A percentile compares a stretch with the other conserved stretches of the same genome.
phyloP scores from a whole-genome alignment of 2,888 invertebrate genomes.

The Drosophila prolongata region DNA sequence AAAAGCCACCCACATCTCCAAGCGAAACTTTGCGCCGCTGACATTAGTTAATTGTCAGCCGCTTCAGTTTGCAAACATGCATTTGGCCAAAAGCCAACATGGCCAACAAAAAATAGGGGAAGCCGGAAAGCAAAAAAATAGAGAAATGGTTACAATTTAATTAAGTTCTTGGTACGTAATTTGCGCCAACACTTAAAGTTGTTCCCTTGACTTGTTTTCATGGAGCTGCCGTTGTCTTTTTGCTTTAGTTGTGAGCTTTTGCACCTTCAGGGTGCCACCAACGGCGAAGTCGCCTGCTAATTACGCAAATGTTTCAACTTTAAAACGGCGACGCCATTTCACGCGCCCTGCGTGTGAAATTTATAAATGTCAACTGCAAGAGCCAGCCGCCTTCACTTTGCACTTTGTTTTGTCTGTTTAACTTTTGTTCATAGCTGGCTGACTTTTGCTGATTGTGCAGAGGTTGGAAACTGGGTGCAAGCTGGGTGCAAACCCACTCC shows the following conservation, averaged over 20 bases:
- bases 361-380: constrained; percentile 50
- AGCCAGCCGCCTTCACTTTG: constrained; percentile 40
- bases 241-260: constrained; percentile 15
- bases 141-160: constrained; percentile 72
- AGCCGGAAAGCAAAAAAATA: constrained; percentile 21
- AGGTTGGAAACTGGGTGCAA: constrained; percentile 32
- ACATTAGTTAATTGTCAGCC: constrained; percentile 76
- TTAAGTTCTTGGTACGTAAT: constrained; percentile 67
- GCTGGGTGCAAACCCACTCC: background rate
- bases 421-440: constrained; percentile 76
- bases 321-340: constrained; percentile 63
- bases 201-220: constrained; percentile 31
- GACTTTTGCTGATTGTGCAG: constrained; percentile 73
- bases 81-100: constrained; percentile 73
- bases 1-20: constrained; percentile 54
- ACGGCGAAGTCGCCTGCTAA: constrained; percentile 54
- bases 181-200: constrained; percentile 61
- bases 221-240: background rate
- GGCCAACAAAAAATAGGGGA: constrained; percentile 46
- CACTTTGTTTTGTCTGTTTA: constrained; percentile 75
- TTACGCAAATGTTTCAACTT: constrained; percentile 74
- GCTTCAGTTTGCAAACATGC: constrained; percentile 63
- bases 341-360: constrained; percentile 56
- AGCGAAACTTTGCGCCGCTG: constrained; percentile 48
- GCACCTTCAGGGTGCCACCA: constrained; percentile 41